phyloP scores from a whole-genome alignment of 2,888 invertebrate genomes.

The Mimumesa dahlbomi region DNA sequence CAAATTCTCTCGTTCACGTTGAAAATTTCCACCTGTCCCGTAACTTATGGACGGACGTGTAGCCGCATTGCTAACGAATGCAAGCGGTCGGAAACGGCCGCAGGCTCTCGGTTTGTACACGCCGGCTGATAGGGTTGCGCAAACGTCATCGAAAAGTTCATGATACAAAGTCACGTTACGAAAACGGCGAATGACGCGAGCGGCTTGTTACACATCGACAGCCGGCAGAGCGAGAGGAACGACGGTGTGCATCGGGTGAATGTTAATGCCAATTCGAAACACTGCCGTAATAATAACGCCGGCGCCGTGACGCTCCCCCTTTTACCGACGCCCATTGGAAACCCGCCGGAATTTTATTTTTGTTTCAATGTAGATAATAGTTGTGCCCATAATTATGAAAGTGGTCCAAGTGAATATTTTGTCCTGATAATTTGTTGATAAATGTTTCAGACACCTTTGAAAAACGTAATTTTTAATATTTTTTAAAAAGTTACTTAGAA shows the following conservation, averaged over 20 bases:
- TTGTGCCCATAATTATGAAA: too few species aligned
- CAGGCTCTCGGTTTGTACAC: slow-evolving; percentile 40
- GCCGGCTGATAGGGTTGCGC: slow-evolving; percentile 70
- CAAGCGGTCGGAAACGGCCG: slow-evolving; percentile 6
- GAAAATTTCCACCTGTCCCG: too few species aligned
- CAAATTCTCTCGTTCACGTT: too few species aligned
- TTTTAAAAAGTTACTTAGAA: too few species aligned
- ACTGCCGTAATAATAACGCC: slow-evolving; percentile 56
- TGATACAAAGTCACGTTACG: slow-evolving; percentile 79
- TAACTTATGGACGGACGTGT: slow-evolving; percentile 20
- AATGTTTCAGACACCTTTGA: too few species aligned
- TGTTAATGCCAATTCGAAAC: slow-evolving; percentile 68
- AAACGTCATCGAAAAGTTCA: slow-evolving; percentile 79
- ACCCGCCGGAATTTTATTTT: not conserved
- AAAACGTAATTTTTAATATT: too few species aligned
- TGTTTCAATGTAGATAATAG: too few species aligned
- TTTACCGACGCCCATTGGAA: not conserved
- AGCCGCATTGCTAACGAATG: slow-evolving; percentile 37
- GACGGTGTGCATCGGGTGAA: slow-evolving; percentile 58
- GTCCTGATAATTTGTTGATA: too few species aligned
- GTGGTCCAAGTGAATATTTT: too few species aligned
- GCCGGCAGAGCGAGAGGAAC: slow-evolving; percentile 55
- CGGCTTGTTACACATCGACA: slow-evolving; percentile 49
- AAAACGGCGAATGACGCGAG: slow-evolving; percentile 64
- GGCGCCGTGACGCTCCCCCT: slow-evolving; percentile 7